Percentiles rank a stretch among this genome's conserved stretches.
These are phyloP conservation scores for Anser brachyrhynchus DNA, from an alignment of 2,113 vertebrate species.

Conservation along the genomic window DNA sequence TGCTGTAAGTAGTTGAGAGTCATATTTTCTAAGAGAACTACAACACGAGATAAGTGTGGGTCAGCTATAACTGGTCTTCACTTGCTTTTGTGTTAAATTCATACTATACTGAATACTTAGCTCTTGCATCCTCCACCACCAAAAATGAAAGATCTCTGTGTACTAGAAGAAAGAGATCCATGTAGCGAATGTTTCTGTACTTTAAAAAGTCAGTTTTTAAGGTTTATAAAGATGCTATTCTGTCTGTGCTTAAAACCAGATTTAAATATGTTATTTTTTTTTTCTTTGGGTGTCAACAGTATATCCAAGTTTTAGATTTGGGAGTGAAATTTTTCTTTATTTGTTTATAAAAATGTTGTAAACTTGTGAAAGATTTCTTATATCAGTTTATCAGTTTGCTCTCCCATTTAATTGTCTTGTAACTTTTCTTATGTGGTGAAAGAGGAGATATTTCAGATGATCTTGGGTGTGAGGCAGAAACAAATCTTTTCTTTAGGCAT, in stretches of 20 bases:
- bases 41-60: background rate
- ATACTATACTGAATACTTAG: background rate
- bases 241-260: background rate
- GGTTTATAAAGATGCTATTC: background rate
- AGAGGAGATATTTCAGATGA: background rate
- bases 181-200: background rate
- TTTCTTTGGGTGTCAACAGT: background rate
- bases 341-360: background rate
- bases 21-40: background rate
- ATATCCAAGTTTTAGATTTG: background rate
- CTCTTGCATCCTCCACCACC: background rate
- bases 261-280: background rate
- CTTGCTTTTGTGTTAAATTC: background rate
- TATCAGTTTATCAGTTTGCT: background rate
- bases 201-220: background rate
- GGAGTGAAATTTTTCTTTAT: background rate
- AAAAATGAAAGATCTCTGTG: background rate
- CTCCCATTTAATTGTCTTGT: background rate
- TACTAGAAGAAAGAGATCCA: too few relatives aligned
- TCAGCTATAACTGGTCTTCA: background rate
- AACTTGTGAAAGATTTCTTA: background rate
- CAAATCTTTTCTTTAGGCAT: background rate
- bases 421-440: background rate
- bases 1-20: constrained; percentile 82
- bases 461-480: background rate